Evolutionary conservation across 2,113 vertebrate genomes (phyloP), one percentile per base, ranked within the genome.

Genomic region (Labeo catla): DNA sequence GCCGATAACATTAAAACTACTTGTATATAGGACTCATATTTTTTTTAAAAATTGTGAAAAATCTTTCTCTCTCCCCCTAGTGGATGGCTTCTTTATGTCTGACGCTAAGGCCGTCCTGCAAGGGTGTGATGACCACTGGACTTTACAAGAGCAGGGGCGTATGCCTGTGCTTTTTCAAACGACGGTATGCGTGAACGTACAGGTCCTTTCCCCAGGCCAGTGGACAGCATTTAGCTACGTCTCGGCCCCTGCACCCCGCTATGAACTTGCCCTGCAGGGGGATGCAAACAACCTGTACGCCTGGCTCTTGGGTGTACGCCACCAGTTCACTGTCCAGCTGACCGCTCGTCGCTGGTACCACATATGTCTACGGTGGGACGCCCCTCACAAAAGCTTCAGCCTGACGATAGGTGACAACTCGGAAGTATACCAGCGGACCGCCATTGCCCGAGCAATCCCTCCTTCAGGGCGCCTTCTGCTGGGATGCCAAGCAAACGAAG

Each of bases 171-270:
- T 94, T 23, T 84, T 49, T 21, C 90, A 92, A 76, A 88, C 94
- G 90, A 95, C 93, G 0, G 89, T 94, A 81, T 95, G 95, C 6
- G 87, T 95, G 8, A 89, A 95, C 61, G 34, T 95, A 28, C 92
- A 90, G 0, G 89, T 95, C 78, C 28, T 94, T 2, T 85, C 78
- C 9, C 89, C 91, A 0, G 94, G 94, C 13, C 21, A 87, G 34
- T 95, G 94, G 95, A 92, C 92, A 68, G 95, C 94, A 50, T 95
- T 95, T 89, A 92, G 93, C 16, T 95, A 95, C 90, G 90, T 84
- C 84, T 90, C 92, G 0, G 77, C 77, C 6, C 88, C 84, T 0
- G 83, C 86, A 1, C 88, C 87, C 0, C 13, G 6, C 39, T 93
- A 93, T 0, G 91, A 92, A 50, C 90, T 95, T 72, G 93, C 92